Conservation (phyloP, 2,888 invertebrate species). For the Dryomyza anilis region DNA sequence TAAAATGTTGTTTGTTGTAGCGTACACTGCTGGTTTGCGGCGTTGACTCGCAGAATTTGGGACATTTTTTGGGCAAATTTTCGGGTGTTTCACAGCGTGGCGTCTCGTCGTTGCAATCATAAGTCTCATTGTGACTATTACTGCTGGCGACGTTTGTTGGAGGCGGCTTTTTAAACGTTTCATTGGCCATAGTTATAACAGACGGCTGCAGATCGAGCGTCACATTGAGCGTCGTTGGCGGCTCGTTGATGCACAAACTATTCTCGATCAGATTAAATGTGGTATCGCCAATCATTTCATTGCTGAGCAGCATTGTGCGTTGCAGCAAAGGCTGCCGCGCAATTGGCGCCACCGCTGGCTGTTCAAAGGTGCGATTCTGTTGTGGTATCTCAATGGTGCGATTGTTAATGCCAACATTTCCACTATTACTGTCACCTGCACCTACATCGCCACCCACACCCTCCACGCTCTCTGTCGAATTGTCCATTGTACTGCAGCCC, state of each 20-base stretch:
- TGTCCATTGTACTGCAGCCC: conserved; percentile 58
- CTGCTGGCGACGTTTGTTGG: conserved; percentile 47
- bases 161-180: conserved; percentile 44
- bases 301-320: conserved; percentile 44
- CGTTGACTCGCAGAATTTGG: conserved; percentile 52
- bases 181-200: conserved; percentile 33
- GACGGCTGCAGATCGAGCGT: conserved; percentile 27
- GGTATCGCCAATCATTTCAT: conserved; percentile 56
- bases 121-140: conserved; percentile 37
- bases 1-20: conserved; percentile 44
- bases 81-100: conserved; percentile 54
- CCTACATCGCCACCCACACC: no score
- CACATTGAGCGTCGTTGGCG: not conserved
- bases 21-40: conserved; percentile 45
- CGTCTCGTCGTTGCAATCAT: conserved; percentile 37
- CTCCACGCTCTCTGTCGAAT: conserved; percentile 56
- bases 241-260: conserved; percentile 37
- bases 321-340: conserved; percentile 27
- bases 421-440: no score
- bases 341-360: conserved; percentile 23
- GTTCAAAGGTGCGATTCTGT: not conserved
- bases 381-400: conserved; percentile 30
- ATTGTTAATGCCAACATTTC: no score
- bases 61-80: conserved; percentile 38
- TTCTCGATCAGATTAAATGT: conserved; percentile 55